Base-by-base conservation (phyloP, 1,140 invertebrate species). In the Lithobius niger region DNA sequence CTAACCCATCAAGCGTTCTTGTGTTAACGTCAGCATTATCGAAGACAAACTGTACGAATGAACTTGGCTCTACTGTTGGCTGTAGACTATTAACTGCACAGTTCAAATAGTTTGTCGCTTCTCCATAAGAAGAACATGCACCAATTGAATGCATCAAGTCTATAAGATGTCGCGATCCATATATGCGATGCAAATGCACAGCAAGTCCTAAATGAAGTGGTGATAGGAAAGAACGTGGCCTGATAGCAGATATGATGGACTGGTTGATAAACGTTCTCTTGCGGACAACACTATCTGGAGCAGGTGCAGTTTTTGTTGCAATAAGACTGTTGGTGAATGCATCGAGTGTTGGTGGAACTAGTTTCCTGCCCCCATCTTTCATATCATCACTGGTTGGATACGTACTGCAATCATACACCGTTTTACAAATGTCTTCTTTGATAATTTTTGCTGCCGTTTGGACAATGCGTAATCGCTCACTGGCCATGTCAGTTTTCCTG, bases 161-260 rank as follows among this genome's bases (percentile, higher is more conserved):
- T 24, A 47, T 18, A 4, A 47, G 45, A 18, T 19, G 45, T 24
- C 19, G 18, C 13, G 45, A 47, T 47, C 45, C 45, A 47, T 13
- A 47, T 24, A 19, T 4, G 13, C 22, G 18, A 19, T 4, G 22
- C 6, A 18, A 18, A 47, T 47, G 22, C 19, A 24, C 22, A 19
- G 45, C 45, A 40, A 40, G 13, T n/a, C 36, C 36, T 19, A 47
- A 13, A 18, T 19, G 18, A 47, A 10, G 6, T 10, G 45, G 19
- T 47, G 45, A 47, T 24, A 47, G 22, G 45, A 47, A 47, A 13
- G 45, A 47, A 13, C 45, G 6, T 47, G 45, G 36, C 13, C 45
- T 18, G 19, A 4, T 6, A 47, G 45, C 45, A 13, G 22, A 10
- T 6, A 47, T 47, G 6, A 47, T 47, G 6, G 45, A 18, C 6